Percentiles rank a stretch among this genome's conserved stretches.
These are phyloP conservation scores for Idaea dimidiata DNA, from an alignment of 2,888 invertebrate genomes.

Conservation along the genomic window DNA sequence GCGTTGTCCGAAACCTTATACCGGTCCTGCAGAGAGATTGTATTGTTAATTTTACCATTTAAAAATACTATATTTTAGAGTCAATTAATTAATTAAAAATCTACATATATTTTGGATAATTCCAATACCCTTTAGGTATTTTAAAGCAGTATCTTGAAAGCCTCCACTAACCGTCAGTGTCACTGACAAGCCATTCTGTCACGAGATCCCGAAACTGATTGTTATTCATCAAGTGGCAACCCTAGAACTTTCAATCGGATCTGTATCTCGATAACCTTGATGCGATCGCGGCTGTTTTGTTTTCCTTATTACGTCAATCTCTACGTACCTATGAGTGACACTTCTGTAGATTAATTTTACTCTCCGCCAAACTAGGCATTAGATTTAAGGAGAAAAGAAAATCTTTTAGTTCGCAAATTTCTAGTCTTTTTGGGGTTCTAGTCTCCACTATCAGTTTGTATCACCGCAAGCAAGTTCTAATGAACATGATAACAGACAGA, in stretches of 20 bases:
- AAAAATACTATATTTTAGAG: too few relatives aligned
- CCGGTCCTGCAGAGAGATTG: too few relatives aligned
- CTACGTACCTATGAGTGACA: conserved; percentile 19
- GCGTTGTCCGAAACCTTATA: too few relatives aligned
- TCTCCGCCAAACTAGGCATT: background rate
- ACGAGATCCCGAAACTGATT: background rate
- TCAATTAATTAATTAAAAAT: too few relatives aligned
- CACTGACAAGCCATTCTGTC: background rate
- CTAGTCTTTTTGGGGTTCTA: too few relatives aligned
- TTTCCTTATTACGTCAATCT: conserved; percentile 31
- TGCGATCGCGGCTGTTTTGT: conserved; percentile 35
- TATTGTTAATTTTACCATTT: too few relatives aligned
- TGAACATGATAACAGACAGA: too few relatives aligned
- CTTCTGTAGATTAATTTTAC: conserved; percentile 23
- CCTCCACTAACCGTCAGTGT: background rate
- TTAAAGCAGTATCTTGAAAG: background rate
- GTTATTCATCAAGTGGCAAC: conserved; percentile 13
- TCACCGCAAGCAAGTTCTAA: too few relatives aligned
- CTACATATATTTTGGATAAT: too few relatives aligned
- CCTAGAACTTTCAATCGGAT: conserved; percentile 11
- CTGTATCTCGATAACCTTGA: conserved; percentile 31
- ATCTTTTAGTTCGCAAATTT: too few relatives aligned
- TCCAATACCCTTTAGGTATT: too few relatives aligned
- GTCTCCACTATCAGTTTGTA: too few relatives aligned
- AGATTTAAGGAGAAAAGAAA: background rate